Evolutionary conservation across 1,140 invertebrate genomes (phyloP), one percentile per base, ranked within the genome.

Genomic region (Papilio xuthus): DNA sequence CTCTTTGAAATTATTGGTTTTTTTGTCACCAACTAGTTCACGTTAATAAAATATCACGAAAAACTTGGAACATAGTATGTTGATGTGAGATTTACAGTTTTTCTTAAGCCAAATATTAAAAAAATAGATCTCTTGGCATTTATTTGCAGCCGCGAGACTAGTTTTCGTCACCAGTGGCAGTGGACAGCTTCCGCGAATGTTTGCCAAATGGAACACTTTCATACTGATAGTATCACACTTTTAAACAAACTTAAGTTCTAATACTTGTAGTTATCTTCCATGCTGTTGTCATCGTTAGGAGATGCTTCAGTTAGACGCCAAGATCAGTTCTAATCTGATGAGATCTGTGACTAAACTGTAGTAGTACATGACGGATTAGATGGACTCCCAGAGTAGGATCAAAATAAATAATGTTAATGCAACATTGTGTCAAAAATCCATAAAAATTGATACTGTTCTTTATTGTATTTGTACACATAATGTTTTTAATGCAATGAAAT

Each of bases 121-220:
- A 28, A 67, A 32, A 13, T 67, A 63, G 60, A 28, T 67, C 60
- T 26, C 12, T 26, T 15, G 13, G 26, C 13, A 67, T 71, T 76
- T 81, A 73, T 81, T 71, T 67, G 69, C 70, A 37, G 69, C 47
- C 41, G 82, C 78, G 26, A 26, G 12, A 28, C 50, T 73, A 67
- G 67, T 85, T 87, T 37, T 85, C 85, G 83, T 81, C 86, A 88
- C 13, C 60, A 28, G n/a, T 82, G 53, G 47, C 28, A 26, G 75
- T 84, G 82, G 86, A 85, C 80, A 83, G 86, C 85, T 87, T 90
- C 89, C 86, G 88, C 82, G 81, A 78, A 78, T 84, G 79, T 78
- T 83, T 88, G 89, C 88, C 86, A 91, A 89, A 83, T 88, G 85
- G 79, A 85, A 86, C 87, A 85, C 80, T 84, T 84, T 79, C 78